Evolutionary conservation across 2,888 invertebrate genomes (phyloP), one percentile per base, ranked within the genome.

Genomic region (Alloscopus bannaensis): DNA sequence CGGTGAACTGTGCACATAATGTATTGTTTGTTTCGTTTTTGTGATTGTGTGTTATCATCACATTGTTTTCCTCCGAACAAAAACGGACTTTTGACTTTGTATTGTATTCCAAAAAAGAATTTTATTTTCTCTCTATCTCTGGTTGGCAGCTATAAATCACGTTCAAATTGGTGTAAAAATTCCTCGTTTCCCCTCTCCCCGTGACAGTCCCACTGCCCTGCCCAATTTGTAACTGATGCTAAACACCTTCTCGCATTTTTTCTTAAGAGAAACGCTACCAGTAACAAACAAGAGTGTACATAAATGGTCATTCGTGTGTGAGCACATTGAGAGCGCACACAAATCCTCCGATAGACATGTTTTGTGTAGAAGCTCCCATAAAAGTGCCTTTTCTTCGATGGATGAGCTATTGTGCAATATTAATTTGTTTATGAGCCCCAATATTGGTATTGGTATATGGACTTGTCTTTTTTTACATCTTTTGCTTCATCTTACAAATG

Each of bases 91-190:
- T n/a, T n/a, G n/a, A n/a, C n/a, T n/a, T 52, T 57, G 57, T 40
- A 11, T 62, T 62, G 28, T 22, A 28, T 40, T 36, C 62, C 62
- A 36, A 62, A 62, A 55, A 62, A 29, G 62, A 62, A 11, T 29
- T 55, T 16, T 57, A 59, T 62, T 47, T 64, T 69, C 69, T 69
- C 60, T n/a, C n/a, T n/a, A n/a, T n/a, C n/a, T n/a, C n/a, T n/a
- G n/a, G n/a, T n/a, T 76, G 60, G 76, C 50, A 68, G 76, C 75
- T 76, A 70, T 80, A 80, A 80, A 75, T 80, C 80, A 80, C 65
- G 47, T 70, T 76, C 70, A 80, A 76, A 76, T 80, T 80, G 76
- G 80, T 80, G 80, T 80, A 76, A 75, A 75, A 75, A 75, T 76
- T 80, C 75, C 68, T 66, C 31, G 70, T 69, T 80, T 76, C 66